Evolutionary conservation across 2,113 vertebrate species (phyloP), one percentile per base, ranked within the genome.

Genomic region (Protobothrops flavoviridis): DNA sequence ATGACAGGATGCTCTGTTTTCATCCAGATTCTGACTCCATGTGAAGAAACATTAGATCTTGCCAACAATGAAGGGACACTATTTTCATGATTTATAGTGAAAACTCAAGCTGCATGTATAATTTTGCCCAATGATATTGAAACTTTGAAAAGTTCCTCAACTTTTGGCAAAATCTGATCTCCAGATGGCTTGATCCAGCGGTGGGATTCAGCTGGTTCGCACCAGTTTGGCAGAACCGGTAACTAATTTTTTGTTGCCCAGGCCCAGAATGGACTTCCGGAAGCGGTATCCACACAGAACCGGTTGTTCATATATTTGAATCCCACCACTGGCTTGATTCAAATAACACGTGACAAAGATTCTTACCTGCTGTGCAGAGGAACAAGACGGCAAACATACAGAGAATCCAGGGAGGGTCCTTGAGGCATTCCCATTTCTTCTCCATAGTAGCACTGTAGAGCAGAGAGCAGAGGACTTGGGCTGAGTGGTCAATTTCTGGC

Each of bases 311-410:
- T 8, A 50, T 9, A 50, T 50, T 50, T 50, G 48, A 50, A 50
- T 50, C 48, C 48, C 48, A 50, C 1, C 48, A 50, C 48, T 89
- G 64, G 87, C 17, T 20, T 81, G 29, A 50, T 48, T 21, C 64
- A 85, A 85, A 61, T 52, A 33, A 33, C 12, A 11, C 1, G 7
- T 15, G 7, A 88, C 33, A n/a, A 52, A 50, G 11, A 43, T 17
- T 13, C 88, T 93, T 56, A 93, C 92, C 92, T 90, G 92, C 74
- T 64, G 8, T 52, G 53, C 21, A 45, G 29, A 86, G 74, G 86
- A 93, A 90, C 56, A 90, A n/a, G n/a, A 93, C 1, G 2, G 53
- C 5, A 59, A 86, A 21, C 6, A 23, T 29, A 29, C 52, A 90
- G n/a, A 86, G 17, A 43, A 90, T 90, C 88, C 88, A 64, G 2